Evolutionary conservation across 2,797 vertebrate species (phyloP).

Genomic region (Pseudomugil gertrudae): DNA sequence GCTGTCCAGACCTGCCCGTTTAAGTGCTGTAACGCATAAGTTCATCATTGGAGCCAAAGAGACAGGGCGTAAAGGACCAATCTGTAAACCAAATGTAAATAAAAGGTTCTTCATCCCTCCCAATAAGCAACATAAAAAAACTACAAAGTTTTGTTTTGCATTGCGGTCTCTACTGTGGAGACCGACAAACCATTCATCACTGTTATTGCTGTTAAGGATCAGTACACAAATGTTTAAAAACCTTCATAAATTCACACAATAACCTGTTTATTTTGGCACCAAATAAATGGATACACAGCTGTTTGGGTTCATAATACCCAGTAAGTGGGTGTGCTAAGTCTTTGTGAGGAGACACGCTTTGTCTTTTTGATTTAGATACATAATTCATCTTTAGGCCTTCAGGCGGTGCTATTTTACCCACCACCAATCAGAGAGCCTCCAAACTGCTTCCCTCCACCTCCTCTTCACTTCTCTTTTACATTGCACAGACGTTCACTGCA

Average conservation of each 20-base stretch:
- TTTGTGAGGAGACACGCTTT: conserved; percentile 44
- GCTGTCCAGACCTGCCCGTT: conserved; percentile 59
- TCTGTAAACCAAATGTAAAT: conserved; percentile 57
- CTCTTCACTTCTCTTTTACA: not conserved
- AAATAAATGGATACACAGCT: conserved; percentile 39
- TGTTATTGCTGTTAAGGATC: conserved; percentile 16
- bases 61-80: conserved; percentile 55
- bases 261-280: conserved; percentile 17
- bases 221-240: not conserved
- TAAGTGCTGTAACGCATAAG: conserved; percentile 74
- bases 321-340: conserved; percentile 21
- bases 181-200: conserved; percentile 16
- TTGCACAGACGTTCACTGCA: not conserved
- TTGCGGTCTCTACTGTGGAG: not conserved
- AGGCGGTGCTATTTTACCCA: conserved; percentile 53
- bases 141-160: conserved; percentile 4
- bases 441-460: not conserved
- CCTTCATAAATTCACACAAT: not conserved
- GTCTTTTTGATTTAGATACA: conserved; percentile 45
- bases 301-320: conserved; percentile 29
- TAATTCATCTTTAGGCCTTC: conserved; percentile 50
- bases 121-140: conserved; percentile 13
- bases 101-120: conserved; percentile 18
- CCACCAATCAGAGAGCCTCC: not conserved
- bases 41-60: conserved; percentile 64